Conservation (phyloP, 2,113 vertebrate species). For the Taurulus bubalis region DNA sequence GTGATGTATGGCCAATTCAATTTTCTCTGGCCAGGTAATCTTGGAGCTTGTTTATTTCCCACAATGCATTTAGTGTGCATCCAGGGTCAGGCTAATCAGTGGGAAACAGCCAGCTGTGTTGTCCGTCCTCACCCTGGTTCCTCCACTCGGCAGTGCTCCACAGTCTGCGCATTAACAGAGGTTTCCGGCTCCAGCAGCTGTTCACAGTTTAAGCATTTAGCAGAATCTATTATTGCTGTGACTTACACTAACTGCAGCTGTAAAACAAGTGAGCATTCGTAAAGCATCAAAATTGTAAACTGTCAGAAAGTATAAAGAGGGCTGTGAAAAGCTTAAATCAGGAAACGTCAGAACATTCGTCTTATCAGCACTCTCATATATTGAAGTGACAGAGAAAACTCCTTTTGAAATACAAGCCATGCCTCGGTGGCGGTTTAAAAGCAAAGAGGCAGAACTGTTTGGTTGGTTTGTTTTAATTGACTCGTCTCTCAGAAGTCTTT, state of each 20-base stretch:
- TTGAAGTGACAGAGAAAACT: constrained; percentile 12
- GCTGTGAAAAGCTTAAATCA: constrained; percentile 23
- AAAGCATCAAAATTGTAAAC: constrained; percentile 4
- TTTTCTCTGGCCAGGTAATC: constrained; percentile 13
- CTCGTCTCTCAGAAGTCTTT: neutral
- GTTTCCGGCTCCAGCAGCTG: constrained; percentile 47
- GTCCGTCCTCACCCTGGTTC: constrained; percentile 19
- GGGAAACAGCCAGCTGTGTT: constrained; percentile 40
- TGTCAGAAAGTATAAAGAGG: constrained; percentile 21
- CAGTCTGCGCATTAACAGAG: constrained; percentile 40
- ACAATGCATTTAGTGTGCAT: constrained; percentile 36
- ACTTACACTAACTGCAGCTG: constrained; percentile 20
- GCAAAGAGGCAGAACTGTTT: neutral
- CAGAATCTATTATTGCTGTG: constrained; percentile 13
- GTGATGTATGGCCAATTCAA: constrained; percentile 9
- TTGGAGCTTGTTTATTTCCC: constrained; percentile 33
- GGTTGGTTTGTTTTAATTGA: neutral
- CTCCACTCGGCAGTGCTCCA: constrained; percentile 25
- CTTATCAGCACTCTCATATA: constrained; percentile 7
- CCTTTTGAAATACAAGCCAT: neutral
- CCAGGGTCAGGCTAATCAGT: constrained; percentile 54
- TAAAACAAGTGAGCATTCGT: constrained; percentile 39
- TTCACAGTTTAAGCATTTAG: constrained; percentile 32
- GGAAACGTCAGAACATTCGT: constrained; percentile 1
- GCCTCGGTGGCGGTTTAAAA: neutral